phyloP scores from a whole-genome alignment of 2,888 invertebrate species.

The Parnassius smintheus region DNA sequence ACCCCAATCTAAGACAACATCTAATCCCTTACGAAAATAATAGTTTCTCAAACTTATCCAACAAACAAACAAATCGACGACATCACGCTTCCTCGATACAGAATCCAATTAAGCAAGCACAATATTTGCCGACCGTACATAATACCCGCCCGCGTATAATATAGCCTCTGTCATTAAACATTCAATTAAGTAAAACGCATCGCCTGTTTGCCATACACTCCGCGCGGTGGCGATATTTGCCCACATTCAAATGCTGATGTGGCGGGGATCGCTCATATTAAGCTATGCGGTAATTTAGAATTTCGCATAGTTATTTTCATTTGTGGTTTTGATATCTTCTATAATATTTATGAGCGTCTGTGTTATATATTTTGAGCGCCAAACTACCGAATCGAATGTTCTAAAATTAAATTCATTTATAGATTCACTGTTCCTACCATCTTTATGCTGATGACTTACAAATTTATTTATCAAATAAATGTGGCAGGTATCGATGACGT shows the following conservation, averaged over 20 bases:
- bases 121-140: slow-evolving; percentile 38
- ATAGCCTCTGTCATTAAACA: slow-evolving; percentile 58
- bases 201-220: slow-evolving; percentile 63
- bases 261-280: slow-evolving; percentile 20
- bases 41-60: slow-evolving; percentile 7
- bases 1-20: not conserved
- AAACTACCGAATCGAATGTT: too few relatives aligned
- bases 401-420: too few relatives aligned
- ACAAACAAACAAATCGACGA: slow-evolving; percentile 20
- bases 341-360: too few relatives aligned
- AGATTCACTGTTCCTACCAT: too few relatives aligned
- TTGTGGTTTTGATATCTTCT: too few relatives aligned
- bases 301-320: not conserved
- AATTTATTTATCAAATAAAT: too few relatives aligned
- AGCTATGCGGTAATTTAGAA: slow-evolving; percentile 15
- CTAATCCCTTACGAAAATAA: slow-evolving; percentile 15
- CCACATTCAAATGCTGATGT: slow-evolving; percentile 46
- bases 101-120: slow-evolving; percentile 39
- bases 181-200: slow-evolving; percentile 72
- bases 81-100: slow-evolving; percentile 17
- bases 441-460: too few relatives aligned
- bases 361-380: too few relatives aligned
- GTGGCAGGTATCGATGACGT: too few relatives aligned
- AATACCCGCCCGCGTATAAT: slow-evolving; percentile 31
- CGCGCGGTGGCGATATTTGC: slow-evolving; percentile 49